Conservation (phyloP, 92 coral and sea anemone species). For the Micromussa lordhowensis region DNA sequence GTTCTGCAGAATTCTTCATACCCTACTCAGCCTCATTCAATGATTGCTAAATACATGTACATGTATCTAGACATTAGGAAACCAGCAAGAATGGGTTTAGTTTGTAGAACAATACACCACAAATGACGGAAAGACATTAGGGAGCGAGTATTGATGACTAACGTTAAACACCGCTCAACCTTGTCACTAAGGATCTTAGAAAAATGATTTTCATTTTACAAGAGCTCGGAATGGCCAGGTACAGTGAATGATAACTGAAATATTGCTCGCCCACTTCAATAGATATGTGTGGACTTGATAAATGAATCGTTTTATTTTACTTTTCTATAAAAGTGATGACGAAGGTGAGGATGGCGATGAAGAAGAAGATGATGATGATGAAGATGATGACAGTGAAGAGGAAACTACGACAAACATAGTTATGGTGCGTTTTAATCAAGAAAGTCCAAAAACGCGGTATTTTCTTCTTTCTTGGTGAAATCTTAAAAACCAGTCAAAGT, state of each 20-base stretch:
- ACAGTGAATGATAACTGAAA: not conserved
- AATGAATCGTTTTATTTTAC: not conserved
- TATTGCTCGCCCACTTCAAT: not conserved
- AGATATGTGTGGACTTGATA: not conserved
- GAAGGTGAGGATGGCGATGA: conserved; percentile 23
- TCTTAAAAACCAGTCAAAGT: conserved; percentile 50
- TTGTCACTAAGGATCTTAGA: no score
- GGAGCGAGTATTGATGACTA: no score
- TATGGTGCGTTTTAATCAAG: not conserved
- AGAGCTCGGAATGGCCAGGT: no score
- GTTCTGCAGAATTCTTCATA: no score
- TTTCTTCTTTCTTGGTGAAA: not conserved
- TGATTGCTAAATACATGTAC: no score
- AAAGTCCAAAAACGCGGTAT: not conserved
- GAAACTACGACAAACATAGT: conserved; percentile 32
- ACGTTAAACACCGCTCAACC: no score
- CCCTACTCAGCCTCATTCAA: no score
- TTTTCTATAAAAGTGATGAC: not conserved
- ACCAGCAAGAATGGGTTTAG: no score
- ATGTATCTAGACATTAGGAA: no score
- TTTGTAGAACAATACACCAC: no score
- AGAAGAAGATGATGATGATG: conserved; percentile 60
- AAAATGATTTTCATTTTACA: no score
- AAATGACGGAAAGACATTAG: no score
- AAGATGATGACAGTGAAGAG: conserved; percentile 54